phyloP scores from a whole-genome alignment of 2,797 vertebrate genomes.

The Neopelma chrysocephalum region DNA sequence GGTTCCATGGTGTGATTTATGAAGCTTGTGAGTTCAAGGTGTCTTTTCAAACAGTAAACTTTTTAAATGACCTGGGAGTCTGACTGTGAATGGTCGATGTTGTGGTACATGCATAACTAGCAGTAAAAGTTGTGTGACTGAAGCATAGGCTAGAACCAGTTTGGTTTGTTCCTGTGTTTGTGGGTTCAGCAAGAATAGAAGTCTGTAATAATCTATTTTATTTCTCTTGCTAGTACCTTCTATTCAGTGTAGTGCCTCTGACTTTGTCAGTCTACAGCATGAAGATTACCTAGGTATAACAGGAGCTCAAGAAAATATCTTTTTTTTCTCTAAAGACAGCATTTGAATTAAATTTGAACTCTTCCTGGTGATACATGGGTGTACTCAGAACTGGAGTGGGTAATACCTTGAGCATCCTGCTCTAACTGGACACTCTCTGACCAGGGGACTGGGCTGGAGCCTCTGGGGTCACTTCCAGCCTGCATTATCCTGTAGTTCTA shows the following conservation, averaged over 20 bases:
- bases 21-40: not conserved
- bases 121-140: slow-evolving; percentile 34
- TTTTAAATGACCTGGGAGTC: not conserved
- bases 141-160: slow-evolving; percentile 12
- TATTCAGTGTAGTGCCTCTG: not conserved
- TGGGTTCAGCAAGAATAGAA: not conserved
- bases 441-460: not conserved
- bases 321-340: not conserved
- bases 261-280: not conserved
- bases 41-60: not conserved
- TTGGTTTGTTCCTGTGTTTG: slow-evolving; percentile 27
- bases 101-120: slow-evolving; percentile 19
- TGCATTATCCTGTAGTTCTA: not conserved
- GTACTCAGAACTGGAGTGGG: not conserved
- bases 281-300: not conserved
- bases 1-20: not conserved
- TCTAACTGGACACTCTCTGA: not conserved
- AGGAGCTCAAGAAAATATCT: not conserved
- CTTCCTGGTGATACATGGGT: not conserved
- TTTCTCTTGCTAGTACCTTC: not conserved
- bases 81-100: not conserved
- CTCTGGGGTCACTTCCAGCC: not conserved
- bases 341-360: not conserved
- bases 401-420: not conserved
- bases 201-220: not conserved